Conservation (phyloP, 2,888 invertebrate species). For the Ellobium chinense region DNA sequence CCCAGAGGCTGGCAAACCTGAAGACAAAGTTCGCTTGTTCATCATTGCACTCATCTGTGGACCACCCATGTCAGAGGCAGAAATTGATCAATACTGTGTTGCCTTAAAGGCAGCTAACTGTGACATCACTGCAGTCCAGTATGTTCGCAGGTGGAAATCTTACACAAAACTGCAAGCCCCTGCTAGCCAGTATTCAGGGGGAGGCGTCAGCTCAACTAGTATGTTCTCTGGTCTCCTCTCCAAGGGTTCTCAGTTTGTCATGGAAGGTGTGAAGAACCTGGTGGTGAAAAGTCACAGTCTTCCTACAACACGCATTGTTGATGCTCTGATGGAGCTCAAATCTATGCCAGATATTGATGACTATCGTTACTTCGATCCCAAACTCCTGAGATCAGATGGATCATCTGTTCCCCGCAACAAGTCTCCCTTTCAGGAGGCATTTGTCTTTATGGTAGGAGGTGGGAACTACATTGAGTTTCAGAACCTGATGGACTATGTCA, state of each 20-base stretch:
- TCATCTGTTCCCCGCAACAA: conserved; percentile 73
- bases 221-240: conserved; percentile 99
- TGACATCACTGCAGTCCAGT: conserved; percentile 91
- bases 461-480: conserved; percentile 99
- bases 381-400: conserved; percentile 86
- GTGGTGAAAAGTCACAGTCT: conserved; percentile 98
- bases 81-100: conserved; percentile 90
- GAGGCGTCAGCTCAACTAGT: conserved; percentile 95
- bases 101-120: conserved; percentile 90
- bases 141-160: conserved; percentile 95
- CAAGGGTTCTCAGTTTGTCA: conserved; percentile 97
- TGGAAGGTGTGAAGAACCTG: conserved; percentile 99
- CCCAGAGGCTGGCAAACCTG: conserved; percentile 90
- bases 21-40: conserved; percentile 95
- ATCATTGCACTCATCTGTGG: conserved; percentile 92
- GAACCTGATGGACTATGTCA: conserved; percentile 96
- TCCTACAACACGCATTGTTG: conserved; percentile 95
- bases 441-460: conserved; percentile 81
- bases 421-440: conserved; percentile 77
- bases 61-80: conserved; percentile 88
- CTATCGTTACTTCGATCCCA: conserved; percentile 96
- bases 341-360: conserved; percentile 90
- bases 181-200: conserved; percentile 85
- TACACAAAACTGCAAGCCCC: conserved; percentile 88
- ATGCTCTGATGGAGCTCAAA: conserved; percentile 90